These are phyloP conservation scores for Dysmachus trigonus DNA, from an alignment of 2,888 invertebrate species.

Conservation along the genomic window DNA sequence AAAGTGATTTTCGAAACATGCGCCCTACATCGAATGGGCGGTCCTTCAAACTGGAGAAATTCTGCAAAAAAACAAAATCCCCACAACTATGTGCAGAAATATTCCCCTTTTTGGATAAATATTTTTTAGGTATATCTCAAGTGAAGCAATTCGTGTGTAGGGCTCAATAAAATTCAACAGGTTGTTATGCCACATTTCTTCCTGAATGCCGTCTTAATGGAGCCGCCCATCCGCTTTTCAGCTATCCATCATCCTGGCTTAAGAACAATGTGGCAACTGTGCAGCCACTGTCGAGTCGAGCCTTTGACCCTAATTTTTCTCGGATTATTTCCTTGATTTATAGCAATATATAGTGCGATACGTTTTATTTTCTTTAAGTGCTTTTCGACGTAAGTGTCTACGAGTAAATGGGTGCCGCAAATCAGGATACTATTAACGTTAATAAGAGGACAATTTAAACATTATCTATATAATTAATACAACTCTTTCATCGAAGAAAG, in stretches of 20 bases:
- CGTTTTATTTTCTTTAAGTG: conserved; percentile 33
- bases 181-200: neutral
- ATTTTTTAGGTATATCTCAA: neutral
- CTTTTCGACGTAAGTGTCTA: conserved; percentile 47
- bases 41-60: neutral
- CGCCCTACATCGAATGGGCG: neutral
- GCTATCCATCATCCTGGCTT: conserved; percentile 17
- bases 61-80: neutral
- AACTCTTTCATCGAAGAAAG: neutral
- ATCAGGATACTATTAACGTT: neutral
- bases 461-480: neutral
- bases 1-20: neutral
- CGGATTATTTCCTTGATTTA: conserved; percentile 34
- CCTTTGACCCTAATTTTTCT: conserved; percentile 22
- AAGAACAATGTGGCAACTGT: conserved; percentile 33
- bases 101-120: conserved; percentile 3
- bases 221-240: neutral
- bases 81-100: neutral
- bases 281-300: neutral
- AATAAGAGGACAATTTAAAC: neutral
- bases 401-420: neutral
- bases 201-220: conserved; percentile 2
- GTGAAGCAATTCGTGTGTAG: neutral
- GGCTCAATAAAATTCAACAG: conserved; percentile 4
- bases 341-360: neutral